Evolutionary conservation across 2,888 invertebrate species (phyloP).

Genomic region (Microctonus aethiopoides): DNA sequence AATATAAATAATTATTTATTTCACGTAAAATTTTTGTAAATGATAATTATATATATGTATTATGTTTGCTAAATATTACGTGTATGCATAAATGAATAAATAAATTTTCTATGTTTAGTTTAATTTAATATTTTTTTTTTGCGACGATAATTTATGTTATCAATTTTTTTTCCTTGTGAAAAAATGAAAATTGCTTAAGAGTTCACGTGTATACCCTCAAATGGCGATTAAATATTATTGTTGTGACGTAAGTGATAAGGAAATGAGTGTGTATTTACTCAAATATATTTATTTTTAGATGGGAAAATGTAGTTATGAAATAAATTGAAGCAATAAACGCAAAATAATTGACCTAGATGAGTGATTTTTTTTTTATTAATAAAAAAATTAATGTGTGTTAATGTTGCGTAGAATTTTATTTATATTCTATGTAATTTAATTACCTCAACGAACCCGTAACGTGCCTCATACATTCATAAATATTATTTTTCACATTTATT

Average conservation of each 20-base stretch:
- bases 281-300: not conserved
- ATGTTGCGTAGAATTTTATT: too few relatives aligned
- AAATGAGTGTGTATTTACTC: not conserved
- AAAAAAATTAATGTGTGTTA: too few relatives aligned
- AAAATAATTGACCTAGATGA: not conserved
- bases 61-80: too few relatives aligned
- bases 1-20: too few relatives aligned
- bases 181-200: not conserved
- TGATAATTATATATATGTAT: too few relatives aligned
- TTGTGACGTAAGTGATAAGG: not conserved
- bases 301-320: not conserved
- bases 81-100: not conserved
- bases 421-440: too few relatives aligned
- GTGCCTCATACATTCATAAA: slow-evolving; percentile 3
- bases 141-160: too few relatives aligned
- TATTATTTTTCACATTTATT: not conserved
- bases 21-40: slow-evolving; percentile 12
- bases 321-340: too few relatives aligned
- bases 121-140: not conserved
- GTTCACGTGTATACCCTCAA: not conserved
- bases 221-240: not conserved
- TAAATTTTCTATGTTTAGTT: not conserved
- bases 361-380: too few relatives aligned
- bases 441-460: not conserved
- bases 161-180: not conserved